Conservation (phyloP, 1,140 invertebrate genomes). For the Lordiphosa mommai region DNA sequence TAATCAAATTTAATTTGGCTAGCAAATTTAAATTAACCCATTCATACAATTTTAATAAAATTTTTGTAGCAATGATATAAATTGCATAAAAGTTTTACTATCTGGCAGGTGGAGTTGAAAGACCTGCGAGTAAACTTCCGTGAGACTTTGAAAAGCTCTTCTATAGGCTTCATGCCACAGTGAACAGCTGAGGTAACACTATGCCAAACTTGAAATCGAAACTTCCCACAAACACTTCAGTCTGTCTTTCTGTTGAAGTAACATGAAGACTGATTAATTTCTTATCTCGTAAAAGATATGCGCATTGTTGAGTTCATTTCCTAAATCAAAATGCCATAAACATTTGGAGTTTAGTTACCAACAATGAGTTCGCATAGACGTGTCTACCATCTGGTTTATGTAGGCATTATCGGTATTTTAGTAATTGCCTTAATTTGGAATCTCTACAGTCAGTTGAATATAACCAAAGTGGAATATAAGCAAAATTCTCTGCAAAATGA, state of each 20-base stretch:
- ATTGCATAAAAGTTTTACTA: slow-evolving; percentile 10
- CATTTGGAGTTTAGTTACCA: slow-evolving; percentile 5
- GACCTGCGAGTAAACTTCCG: slow-evolving; percentile 6
- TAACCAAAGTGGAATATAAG: background rate
- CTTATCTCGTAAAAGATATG: slow-evolving; percentile 14
- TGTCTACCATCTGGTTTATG: slow-evolving; percentile 12
- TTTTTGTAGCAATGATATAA: slow-evolving; percentile 17
- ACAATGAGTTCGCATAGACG: slow-evolving; percentile 30
- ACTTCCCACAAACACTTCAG: background rate
- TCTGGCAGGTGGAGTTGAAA: no score
- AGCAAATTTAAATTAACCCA: slow-evolving; percentile 32
- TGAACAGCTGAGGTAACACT: background rate
- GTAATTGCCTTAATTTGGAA: slow-evolving; percentile 6
- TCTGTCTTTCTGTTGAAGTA: background rate
- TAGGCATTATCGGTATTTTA: slow-evolving; percentile 15
- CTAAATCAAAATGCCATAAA: background rate
- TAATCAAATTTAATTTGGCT: no score
- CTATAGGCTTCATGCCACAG: slow-evolving; percentile 10
- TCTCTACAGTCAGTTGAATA: background rate
- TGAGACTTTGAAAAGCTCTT: background rate
- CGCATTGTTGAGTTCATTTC: background rate
- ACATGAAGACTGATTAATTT: slow-evolving; percentile 22
- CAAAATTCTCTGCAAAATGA: slow-evolving; percentile 5
- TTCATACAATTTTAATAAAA: no score
- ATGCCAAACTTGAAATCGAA: no score